These are phyloP conservation scores for Neomorphus geoffroyi DNA, from an alignment of 2,797 vertebrate species.

Conservation along the genomic window DNA sequence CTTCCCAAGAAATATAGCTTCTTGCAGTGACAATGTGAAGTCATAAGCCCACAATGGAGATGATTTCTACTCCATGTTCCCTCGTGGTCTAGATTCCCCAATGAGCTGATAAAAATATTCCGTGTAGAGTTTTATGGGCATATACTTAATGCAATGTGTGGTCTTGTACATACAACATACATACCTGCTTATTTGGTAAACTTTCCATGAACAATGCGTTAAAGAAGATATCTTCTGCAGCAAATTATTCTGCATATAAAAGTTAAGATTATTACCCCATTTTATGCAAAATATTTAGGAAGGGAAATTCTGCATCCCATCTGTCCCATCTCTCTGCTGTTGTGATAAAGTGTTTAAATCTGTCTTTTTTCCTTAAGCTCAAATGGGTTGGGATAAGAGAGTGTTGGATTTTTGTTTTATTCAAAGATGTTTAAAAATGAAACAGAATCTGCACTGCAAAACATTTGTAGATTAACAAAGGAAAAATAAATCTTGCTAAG, in stretches of 20 bases:
- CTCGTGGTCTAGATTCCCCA: background rate
- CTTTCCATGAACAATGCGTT: background rate
- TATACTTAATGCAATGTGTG: background rate
- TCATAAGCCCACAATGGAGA: background rate
- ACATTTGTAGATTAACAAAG: background rate
- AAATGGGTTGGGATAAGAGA: background rate
- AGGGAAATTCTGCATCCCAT: background rate
- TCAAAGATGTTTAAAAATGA: background rate
- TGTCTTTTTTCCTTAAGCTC: background rate
- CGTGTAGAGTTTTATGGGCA: background rate
- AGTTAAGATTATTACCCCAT: background rate
- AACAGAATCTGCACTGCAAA: background rate
- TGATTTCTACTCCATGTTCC: background rate
- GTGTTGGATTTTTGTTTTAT: background rate
- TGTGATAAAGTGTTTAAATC: conserved; percentile 16
- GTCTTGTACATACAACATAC: background rate
- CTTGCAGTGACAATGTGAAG: background rate
- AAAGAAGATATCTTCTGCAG: background rate
- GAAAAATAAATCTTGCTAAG: background rate
- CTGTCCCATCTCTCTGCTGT: background rate
- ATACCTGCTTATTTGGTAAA: background rate
- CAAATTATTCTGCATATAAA: background rate
- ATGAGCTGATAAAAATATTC: background rate
- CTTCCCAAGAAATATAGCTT: background rate
- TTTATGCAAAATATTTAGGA: conserved; percentile 1